Conservation (phyloP, 2,888 invertebrate species). For the Zaprionus bogoriensis region DNA sequence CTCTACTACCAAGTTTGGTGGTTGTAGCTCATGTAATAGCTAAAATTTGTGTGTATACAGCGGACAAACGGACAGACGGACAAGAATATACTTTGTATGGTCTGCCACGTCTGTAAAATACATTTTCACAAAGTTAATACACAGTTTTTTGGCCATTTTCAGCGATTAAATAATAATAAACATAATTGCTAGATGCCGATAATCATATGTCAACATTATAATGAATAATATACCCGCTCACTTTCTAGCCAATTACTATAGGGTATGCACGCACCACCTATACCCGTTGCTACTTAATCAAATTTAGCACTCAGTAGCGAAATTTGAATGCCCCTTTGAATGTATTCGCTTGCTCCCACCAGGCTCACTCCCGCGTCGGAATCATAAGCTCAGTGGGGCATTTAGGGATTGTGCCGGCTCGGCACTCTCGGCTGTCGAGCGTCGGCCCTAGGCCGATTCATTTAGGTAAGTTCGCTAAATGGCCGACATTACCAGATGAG, state of each 20-base stretch:
- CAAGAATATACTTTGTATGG: too few relatives aligned
- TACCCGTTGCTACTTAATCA: too few relatives aligned
- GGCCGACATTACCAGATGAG: conserved; percentile 18
- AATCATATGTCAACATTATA: too few relatives aligned
- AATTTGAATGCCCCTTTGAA: background rate
- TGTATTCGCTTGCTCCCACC: background rate
- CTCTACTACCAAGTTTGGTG: too few relatives aligned
- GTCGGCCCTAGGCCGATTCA: conserved; percentile 40
- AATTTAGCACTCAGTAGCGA: background rate
- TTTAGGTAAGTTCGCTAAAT: conserved; percentile 51
- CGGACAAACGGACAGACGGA: too few relatives aligned
- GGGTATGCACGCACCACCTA: background rate
- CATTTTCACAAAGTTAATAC: too few relatives aligned
- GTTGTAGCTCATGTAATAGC: too few relatives aligned
- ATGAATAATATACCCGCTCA: background rate
- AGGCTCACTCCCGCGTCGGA: background rate
- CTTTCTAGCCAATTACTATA: background rate
- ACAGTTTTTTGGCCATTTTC: too few relatives aligned
- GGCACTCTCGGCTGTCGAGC: conserved; percentile 6
- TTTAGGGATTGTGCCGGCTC: background rate
- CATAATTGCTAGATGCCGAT: too few relatives aligned
- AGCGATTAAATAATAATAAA: too few relatives aligned
- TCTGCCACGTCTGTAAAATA: too few relatives aligned
- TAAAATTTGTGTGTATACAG: too few relatives aligned
- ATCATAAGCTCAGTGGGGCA: background rate